Evolutionary conservation across 1,140 invertebrate species (phyloP), one percentile per base, ranked within the genome.

Genomic region (Nephotettix cincticeps): DNA sequence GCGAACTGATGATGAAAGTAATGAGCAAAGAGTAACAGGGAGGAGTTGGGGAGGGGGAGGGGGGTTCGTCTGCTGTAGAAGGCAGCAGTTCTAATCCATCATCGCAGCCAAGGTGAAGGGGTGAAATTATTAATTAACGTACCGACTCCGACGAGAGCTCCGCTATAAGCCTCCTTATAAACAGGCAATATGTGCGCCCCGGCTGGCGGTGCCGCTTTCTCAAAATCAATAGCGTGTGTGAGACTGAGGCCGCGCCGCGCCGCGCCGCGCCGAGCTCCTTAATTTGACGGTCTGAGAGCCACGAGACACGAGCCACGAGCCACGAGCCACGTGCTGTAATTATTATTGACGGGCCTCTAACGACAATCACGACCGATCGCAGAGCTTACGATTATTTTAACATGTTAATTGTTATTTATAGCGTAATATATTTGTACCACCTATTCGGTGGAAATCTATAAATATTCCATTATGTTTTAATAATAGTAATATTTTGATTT

Each of bases 41-140:
- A 29, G 11, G 61, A 29, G 61, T 19, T 1, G 23, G 23, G 27
- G 11, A 58, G 23, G 27, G 23, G 4, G 23, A 54, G 23, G 6
- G 17, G 47, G 61, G 29, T 64, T 64, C 61, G 61, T 64, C 28
- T 64, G 30, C 61, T 19, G n/a, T 19, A 43, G 29, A 65, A 65
- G 64, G 40, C 32, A 67, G 63, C n/a, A 25, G 64, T 28, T 32
- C 61, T 67, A 67, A 67, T 67, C 64, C 64, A 67, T 67, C 64
- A 67, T 67, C 64, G n/a, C n/a, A 25, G 2, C 32, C 61, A 27
- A 23, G 36, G 64, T n/a, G 21, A 17, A 47, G 47, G 47, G 67
- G 45, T 32, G 67, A 36, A 69, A 69, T 69, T 69, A 58, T 69
- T 69, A 58, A 69, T 54, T 69, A 56, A 54, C 67, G 67, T 56